These are phyloP conservation scores for Toxostoma redivivum DNA, from an alignment of 2,113 vertebrate species.

Conservation along the genomic window DNA sequence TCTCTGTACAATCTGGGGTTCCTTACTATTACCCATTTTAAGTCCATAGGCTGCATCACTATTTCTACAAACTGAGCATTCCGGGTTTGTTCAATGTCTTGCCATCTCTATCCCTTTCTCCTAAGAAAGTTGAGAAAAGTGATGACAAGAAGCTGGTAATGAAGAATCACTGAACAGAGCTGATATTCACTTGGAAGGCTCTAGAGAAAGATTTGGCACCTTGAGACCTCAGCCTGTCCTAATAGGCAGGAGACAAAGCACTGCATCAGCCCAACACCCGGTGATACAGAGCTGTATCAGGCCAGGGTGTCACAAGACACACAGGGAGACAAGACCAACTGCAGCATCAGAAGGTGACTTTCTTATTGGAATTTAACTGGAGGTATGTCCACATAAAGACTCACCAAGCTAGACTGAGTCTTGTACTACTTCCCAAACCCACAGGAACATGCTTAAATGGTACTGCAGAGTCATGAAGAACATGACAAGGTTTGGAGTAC, in stretches of 20 bases:
- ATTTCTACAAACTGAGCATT: neutral
- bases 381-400: neutral
- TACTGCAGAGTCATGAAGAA: neutral
- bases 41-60: neutral
- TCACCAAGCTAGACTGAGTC: neutral
- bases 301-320: neutral
- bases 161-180: neutral
- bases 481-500: fast-evolving
- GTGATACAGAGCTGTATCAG: neutral
- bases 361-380: neutral
- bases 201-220: neutral
- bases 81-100: neutral
- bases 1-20: neutral
- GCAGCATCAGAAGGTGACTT: neutral
- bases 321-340: neutral
- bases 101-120: neutral
- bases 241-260: neutral
- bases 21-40: neutral
- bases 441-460: neutral
- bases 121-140: neutral
- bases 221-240: neutral
- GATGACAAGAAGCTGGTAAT: neutral
- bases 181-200: neutral
- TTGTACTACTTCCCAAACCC: neutral
- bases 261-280: neutral